Conservation (phyloP, 1,140 invertebrate species). For the Pseudomyrmex sp. region DNA sequence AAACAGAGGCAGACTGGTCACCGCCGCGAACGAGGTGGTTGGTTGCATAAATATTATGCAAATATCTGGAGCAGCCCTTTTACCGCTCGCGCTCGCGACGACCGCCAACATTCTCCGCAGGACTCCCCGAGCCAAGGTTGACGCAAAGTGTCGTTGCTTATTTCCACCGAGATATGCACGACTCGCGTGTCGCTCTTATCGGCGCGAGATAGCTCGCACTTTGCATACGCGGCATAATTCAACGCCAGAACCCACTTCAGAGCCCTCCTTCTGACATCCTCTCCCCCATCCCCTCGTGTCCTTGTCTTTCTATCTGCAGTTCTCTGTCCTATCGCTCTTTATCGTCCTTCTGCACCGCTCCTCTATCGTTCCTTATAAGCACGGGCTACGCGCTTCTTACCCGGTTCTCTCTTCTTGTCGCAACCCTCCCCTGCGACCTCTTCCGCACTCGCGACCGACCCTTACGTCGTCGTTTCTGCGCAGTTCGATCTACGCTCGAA, state of each 20-base stretch:
- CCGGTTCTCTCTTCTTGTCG: slow-evolving; percentile 20
- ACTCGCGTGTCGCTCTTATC: slow-evolving; percentile 84
- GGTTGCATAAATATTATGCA: slow-evolving; percentile 77
- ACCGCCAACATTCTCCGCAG: slow-evolving; percentile 23
- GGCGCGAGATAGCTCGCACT: slow-evolving; percentile 82
- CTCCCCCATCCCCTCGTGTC: background rate
- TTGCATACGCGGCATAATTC: slow-evolving; percentile 84
- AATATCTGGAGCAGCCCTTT: slow-evolving; percentile 64
- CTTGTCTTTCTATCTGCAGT: slow-evolving; percentile 6
- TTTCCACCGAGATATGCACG: slow-evolving; percentile 80
- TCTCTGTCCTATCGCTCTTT: slow-evolving; percentile 26
- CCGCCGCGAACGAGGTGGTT: slow-evolving; percentile 2
- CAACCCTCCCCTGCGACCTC: slow-evolving; percentile 31
- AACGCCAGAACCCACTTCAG: slow-evolving; percentile 74
- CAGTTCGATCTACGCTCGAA: slow-evolving; percentile 63
- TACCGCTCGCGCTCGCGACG: slow-evolving; percentile 38
- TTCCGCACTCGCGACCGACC: slow-evolving; percentile 23
- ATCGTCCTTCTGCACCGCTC: slow-evolving; percentile 17
- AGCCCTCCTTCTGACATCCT: background rate
- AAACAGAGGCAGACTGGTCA: slow-evolving; percentile 33
- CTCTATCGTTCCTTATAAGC: slow-evolving; percentile 24
- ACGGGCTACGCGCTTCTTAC: slow-evolving; percentile 29
- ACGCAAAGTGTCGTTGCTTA: slow-evolving; percentile 78
- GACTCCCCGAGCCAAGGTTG: background rate
- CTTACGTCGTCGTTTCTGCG: slow-evolving; percentile 58